Evolutionary conservation across 2,888 invertebrate genomes (phyloP).

Genomic region (Elmis aenea): DNA sequence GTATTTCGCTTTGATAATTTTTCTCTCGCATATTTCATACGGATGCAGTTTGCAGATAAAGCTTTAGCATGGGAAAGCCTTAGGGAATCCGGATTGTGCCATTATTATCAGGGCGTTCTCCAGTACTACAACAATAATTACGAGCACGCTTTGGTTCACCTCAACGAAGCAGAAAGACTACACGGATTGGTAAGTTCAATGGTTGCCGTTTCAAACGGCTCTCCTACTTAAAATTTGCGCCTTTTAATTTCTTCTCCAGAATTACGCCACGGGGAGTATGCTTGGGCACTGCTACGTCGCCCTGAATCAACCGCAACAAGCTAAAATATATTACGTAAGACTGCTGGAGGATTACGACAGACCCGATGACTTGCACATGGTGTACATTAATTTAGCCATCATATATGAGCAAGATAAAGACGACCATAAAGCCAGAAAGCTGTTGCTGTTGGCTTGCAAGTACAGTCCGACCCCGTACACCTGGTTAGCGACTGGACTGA

Average conservation of each 20-base stretch:
- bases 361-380: constrained; percentile 38
- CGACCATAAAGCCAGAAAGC: constrained; percentile 36
- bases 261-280: constrained; percentile 35
- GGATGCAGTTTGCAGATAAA: constrained; percentile 37
- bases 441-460: constrained; percentile 38
- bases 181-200: constrained; percentile 35
- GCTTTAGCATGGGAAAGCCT: constrained; percentile 35
- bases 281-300: constrained; percentile 37
- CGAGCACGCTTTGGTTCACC: constrained; percentile 36
- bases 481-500: constrained; percentile 34
- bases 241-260: constrained; percentile 24
- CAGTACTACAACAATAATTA: constrained; percentile 36
- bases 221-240: not conserved
- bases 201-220: not conserved
- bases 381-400: constrained; percentile 35
- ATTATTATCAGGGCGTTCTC: constrained; percentile 40
- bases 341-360: constrained; percentile 35
- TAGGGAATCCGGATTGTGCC: constrained; percentile 30
- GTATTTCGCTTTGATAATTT: no score
- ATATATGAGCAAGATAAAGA: constrained; percentile 31
- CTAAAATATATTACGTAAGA: constrained; percentile 34
- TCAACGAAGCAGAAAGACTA: constrained; percentile 33
- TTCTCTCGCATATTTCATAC: no score
- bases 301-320: constrained; percentile 28
- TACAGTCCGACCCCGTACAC: constrained; percentile 39